Evolutionary conservation across 2,797 vertebrate genomes (phyloP), one percentile per base, ranked within the genome.

Genomic region (Hyperoplus lanceolatus): DNA sequence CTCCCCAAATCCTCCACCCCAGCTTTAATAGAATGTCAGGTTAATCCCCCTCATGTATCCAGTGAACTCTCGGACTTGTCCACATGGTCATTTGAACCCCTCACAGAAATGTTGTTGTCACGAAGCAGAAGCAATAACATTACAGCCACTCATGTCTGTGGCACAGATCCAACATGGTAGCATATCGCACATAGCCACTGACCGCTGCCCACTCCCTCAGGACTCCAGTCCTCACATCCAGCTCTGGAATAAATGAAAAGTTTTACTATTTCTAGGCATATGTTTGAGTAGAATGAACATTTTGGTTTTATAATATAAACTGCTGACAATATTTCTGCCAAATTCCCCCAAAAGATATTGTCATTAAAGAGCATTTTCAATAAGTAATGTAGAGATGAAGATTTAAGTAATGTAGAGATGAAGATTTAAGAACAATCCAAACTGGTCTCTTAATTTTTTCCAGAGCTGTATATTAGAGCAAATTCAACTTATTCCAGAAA

Each of bases 121-220:
- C 70, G 75, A 81, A 77, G 70, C 79, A 77, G 85, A 50, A 76
- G 85, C 21, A 39, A 46, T 38, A 59, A 81, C 65, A 68, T 85
- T 66, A 69, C 79, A 79, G 63, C 61, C 62, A 59, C 64, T 87
- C 29, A 4, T 77, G 72, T 43, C 67, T 16, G 57, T 75, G 75
- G 59, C 56, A 1, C 18, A 42, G 6, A 8, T 61, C 84, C 84
- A 86, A 66, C 66, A 45, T 58, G 69, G 69, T 75, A 68, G 43
- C 77, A 48, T 5, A 39, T 62, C 68, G 50, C 45, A 77, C 62
- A 70, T 79, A 76, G 54, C 69, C 61, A 49, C 61, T 6, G 53
- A 49, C 61, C 4, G 53, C 3, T n/a, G 63, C 65, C 21, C 29
- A 15, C 39, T 46, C 55, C 3, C 29, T 43, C 43, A 50, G 60